These are phyloP conservation scores for Pangasius sanitwongsei DNA, from an alignment of 2,797 vertebrate species.

Conservation along the genomic window DNA sequence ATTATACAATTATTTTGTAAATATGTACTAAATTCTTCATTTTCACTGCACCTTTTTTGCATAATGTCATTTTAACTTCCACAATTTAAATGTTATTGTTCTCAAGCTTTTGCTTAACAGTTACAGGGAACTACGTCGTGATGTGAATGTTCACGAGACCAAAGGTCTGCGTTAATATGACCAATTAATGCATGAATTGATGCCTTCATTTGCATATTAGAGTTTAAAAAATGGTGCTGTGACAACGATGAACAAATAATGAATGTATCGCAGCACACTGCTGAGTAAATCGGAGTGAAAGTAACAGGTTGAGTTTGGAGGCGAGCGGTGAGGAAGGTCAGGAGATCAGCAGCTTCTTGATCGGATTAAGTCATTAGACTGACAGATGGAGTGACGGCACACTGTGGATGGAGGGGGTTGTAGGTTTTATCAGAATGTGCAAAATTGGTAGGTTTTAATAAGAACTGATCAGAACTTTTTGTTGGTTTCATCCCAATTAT, in stretches of 20 bases:
- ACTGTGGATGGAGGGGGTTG: not conserved
- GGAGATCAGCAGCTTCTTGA: slow-evolving; percentile 49
- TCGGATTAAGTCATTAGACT: slow-evolving; percentile 53
- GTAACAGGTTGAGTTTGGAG: slow-evolving; percentile 1
- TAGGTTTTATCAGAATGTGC: not conserved
- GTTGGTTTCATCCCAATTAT: not conserved
- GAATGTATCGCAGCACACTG: not conserved
- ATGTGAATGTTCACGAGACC: not conserved
- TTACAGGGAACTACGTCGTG: not conserved
- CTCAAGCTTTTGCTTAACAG: not conserved
- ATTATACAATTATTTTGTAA: not conserved
- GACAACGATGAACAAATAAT: not conserved
- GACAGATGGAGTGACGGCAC: slow-evolving; percentile 50
- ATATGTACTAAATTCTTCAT: not conserved
- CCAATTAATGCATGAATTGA: not conserved
- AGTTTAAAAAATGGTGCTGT: not conserved
- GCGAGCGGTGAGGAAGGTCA: slow-evolving; percentile 17
- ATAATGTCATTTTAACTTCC: not conserved
- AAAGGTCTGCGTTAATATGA: not conserved
- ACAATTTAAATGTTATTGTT: not conserved
- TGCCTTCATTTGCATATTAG: not conserved
- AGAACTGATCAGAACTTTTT: not conserved
- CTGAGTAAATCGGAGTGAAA: slow-evolving; percentile 26
- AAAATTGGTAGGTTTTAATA: not conserved
- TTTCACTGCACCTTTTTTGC: not conserved